A percentile compares a stretch with the other conserved stretches of the same genome.
Evolutionary conservation across 2,797 vertebrate species (phyloP).

Genomic region (Avahi laniger): DNA sequence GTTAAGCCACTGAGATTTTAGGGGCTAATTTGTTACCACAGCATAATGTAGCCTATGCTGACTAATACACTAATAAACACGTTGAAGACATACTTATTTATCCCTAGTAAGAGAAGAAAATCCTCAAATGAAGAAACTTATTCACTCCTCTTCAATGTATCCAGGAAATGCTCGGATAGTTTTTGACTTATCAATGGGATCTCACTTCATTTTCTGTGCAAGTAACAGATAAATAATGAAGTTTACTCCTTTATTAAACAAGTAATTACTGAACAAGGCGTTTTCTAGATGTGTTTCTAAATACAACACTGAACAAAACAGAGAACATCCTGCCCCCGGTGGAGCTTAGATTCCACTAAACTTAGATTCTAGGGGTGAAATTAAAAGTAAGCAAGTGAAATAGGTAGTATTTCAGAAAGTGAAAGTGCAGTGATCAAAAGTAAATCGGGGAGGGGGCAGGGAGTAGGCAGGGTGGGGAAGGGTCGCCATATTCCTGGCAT

Average conservation of each 20-base stretch:
- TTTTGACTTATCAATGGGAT: not conserved
- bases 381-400: not conserved
- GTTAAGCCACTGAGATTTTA: not conserved
- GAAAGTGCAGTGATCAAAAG: not conserved
- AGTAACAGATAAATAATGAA: not conserved
- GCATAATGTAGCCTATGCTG: not conserved
- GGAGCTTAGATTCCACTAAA: not conserved
- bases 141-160: not conserved
- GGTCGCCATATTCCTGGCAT: not conserved
- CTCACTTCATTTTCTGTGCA: not conserved
- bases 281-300: not conserved
- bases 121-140: not conserved
- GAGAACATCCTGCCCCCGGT: not conserved
- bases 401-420: constrained; percentile 1
- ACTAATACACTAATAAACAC: not conserved
- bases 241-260: not conserved
- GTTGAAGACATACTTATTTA: not conserved
- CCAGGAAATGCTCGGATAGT: not conserved
- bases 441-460: not conserved
- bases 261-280: not conserved
- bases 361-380: not conserved
- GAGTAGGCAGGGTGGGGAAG: not conserved
- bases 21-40: not conserved
- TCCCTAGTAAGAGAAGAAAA: not conserved
- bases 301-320: not conserved